Evolutionary conservation across 2,888 invertebrate genomes (phyloP).

Genomic region (Drosophila longiperda): DNA sequence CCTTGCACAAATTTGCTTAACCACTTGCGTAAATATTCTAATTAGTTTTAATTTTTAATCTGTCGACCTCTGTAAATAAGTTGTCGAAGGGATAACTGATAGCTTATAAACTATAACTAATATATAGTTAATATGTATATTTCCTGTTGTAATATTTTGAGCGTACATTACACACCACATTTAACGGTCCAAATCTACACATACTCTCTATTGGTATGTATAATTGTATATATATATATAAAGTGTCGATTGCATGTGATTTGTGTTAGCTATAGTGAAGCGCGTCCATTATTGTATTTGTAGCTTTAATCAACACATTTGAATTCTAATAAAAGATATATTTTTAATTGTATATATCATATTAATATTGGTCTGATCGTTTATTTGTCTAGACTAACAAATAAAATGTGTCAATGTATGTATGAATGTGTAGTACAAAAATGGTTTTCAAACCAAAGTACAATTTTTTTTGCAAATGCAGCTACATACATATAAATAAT

Average conservation of each 20-base stretch:
- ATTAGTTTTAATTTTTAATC: not conserved
- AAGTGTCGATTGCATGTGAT: conserved; percentile 4
- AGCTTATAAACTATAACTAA: not conserved
- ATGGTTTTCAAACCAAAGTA: not conserved
- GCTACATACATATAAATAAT: conserved; percentile 4
- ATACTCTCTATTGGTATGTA: conserved; percentile 6
- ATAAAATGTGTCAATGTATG: not conserved
- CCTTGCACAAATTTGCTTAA: not conserved
- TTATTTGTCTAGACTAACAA: not conserved
- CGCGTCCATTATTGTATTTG: conserved; percentile 4
- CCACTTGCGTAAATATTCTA: not conserved
- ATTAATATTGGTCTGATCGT: conserved; percentile 14
- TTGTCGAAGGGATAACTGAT: conserved; percentile 3
- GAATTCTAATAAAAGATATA: conserved; percentile 10
- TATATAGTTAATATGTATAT: conserved; percentile 4
- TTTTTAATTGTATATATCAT: conserved; percentile 3
- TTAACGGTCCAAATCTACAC: conserved; percentile 7
- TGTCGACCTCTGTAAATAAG: conserved; percentile 1
- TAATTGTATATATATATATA: not conserved
- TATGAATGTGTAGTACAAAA: not conserved
- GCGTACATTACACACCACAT: conserved; percentile 15
- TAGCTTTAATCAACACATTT: conserved; percentile 6
- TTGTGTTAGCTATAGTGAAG: conserved; percentile 6
- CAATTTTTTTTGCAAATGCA: not conserved
- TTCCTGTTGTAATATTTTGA: conserved; percentile 16